phyloP scores from a whole-genome alignment of 2,888 invertebrate species.

The Cryptophagus acutangulus region DNA sequence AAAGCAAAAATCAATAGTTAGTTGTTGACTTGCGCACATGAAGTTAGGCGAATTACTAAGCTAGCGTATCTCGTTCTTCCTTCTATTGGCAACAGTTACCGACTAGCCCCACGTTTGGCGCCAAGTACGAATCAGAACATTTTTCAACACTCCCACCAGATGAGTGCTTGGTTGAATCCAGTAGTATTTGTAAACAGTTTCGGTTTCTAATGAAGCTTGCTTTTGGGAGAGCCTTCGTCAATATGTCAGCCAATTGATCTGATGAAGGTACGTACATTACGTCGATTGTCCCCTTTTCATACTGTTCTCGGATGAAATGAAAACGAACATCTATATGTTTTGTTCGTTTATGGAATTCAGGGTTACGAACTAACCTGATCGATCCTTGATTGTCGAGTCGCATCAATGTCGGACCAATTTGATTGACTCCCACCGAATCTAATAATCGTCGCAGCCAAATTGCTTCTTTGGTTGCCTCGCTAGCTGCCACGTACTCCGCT shows the following conservation, averaged over 20 bases:
- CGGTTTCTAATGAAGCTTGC: slow-evolving; percentile 3
- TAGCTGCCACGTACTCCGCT: slow-evolving; percentile 34
- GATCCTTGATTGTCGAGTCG: slow-evolving; percentile 18
- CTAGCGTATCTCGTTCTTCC: too few species aligned
- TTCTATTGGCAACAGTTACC: too few species aligned
- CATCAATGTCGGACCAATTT: not conserved
- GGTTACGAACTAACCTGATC: slow-evolving; percentile 18
- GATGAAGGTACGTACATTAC: slow-evolving; percentile 3
- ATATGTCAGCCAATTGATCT: slow-evolving; percentile 1
- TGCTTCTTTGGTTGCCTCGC: slow-evolving; percentile 27
- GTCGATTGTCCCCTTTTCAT: slow-evolving; percentile 11
- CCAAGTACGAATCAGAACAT: too few species aligned
- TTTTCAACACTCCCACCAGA: too few species aligned
- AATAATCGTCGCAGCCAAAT: slow-evolving; percentile 21
- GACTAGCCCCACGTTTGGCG: too few species aligned
- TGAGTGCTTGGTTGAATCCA: too few species aligned
- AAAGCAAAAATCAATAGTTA: too few species aligned
- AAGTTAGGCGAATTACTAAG: too few species aligned
- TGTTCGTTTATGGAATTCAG: slow-evolving; percentile 16
- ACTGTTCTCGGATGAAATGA: slow-evolving; percentile 18
- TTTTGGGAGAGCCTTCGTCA: slow-evolving; percentile 1
- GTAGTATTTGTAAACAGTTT: too few species aligned
- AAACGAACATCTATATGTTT: slow-evolving; percentile 23
- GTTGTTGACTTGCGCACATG: too few species aligned
- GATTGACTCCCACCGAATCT: slow-evolving; percentile 4